Base-by-base conservation (phyloP, 2,113 vertebrate genomes). In the Vidua chalybeata region DNA sequence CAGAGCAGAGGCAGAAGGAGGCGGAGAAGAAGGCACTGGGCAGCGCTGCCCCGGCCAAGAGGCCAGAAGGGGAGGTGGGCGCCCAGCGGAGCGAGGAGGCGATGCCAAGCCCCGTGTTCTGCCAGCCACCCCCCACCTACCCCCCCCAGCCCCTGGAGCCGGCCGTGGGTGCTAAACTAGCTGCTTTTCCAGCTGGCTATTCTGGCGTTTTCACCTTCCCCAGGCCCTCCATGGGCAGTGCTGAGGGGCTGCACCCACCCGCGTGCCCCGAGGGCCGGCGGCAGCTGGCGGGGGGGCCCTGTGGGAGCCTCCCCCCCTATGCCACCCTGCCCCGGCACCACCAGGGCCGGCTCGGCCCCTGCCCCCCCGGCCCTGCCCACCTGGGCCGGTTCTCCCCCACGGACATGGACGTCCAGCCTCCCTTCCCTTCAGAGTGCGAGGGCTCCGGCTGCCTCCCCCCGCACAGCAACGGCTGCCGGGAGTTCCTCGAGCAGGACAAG, bases 281-380 rank as follows among this genome's bases (percentile, higher is more conserved):
- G 58, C 99, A 99, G 94, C 93, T 99, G 4, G 99, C 99, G 0
- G 99, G 99, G 2, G 99, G 99, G 1, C 86, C 98, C 56, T 98
- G 98, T 35, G 46, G 49, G 2, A 93, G 96, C 71, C 98, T 99
- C 2, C 99, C 99, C 2, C 97, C 98, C 0, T 99, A 99, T 2
- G 99, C 98, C 58, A 99, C 99, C 56, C 98, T 99, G 12, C 99
- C 99, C 66, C 96, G 99, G 17, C 98, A 99, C 13, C 93, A 97
- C 13, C 98, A 98, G 51, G 95, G 80, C 5, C 98, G 97, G 10
- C 77, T 97, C 4, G 97, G 96, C 5, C 93, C 97, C 6, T 97
- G 95, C 87, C 96, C 93, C 89, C 85, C 96, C 94, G 94, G 82
- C 84, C 87, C 91, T 66, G 93, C 97, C 87, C 93, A 94, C 89